These are phyloP conservation scores for Brachystomella parvula DNA, from an alignment of 1,140 invertebrate species.

Conservation along the genomic window DNA sequence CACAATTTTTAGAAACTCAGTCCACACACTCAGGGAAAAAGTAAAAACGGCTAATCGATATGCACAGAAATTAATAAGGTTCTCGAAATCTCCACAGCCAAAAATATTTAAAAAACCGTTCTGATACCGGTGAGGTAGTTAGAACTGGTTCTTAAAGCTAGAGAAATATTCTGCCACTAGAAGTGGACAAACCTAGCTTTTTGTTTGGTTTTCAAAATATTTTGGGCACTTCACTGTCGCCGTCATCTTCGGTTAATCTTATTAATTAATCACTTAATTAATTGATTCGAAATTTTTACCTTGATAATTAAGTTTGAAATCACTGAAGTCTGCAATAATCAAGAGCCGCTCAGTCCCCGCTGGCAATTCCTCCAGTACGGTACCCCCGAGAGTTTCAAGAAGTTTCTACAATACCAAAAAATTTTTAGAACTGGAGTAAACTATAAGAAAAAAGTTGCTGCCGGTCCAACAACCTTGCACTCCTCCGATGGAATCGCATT, in stretches of 20 bases:
- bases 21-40: too few relatives aligned
- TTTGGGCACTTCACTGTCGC: too few relatives aligned
- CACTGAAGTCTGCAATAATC: conserved; percentile 10
- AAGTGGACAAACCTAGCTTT: not conserved
- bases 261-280: not conserved
- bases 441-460: not conserved
- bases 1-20: conserved; percentile 9
- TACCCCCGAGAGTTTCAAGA: not conserved
- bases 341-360: not conserved
- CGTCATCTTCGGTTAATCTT: not conserved
- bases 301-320: conserved; percentile 10
- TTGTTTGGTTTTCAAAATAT: too few relatives aligned
- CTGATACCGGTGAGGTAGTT: too few relatives aligned
- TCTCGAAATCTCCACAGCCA: too few relatives aligned
- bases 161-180: not conserved
- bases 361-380: not conserved
- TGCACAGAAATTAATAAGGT: too few relatives aligned
- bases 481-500: not conserved
- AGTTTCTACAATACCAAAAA: not conserved
- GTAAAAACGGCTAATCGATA: too few relatives aligned
- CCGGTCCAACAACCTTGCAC: not conserved
- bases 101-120: too few relatives aligned
- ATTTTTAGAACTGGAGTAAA: not conserved
- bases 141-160: too few relatives aligned
- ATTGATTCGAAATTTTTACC: not conserved